A percentile compares a stretch with the other conserved stretches of the same genome.
These are phyloP conservation scores for Chaenocephalus aceratus DNA, from an alignment of 2,113 vertebrate genomes.

Conservation along the genomic window DNA sequence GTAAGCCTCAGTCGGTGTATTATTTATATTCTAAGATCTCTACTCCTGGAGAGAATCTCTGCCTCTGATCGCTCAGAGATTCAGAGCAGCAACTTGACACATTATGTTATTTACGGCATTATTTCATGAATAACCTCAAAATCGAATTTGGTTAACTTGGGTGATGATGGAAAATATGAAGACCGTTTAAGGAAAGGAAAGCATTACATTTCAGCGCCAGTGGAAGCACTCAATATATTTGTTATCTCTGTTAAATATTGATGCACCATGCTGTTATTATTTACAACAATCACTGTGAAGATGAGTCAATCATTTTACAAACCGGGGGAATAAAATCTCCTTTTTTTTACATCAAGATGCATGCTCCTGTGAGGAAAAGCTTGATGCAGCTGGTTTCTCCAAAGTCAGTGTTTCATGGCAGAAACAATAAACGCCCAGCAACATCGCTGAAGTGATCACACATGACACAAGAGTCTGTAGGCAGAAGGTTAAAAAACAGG, in stretches of 20 bases:
- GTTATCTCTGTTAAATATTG: conserved; percentile 6
- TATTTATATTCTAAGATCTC: conserved; percentile 34
- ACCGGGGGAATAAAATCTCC: conserved; percentile 13
- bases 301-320: conserved; percentile 39
- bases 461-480: conserved; percentile 84
- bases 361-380: conserved; percentile 47
- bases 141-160: conserved; percentile 48
- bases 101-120: conserved; percentile 55
- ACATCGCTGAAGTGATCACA: conserved; percentile 83
- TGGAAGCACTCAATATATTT: conserved; percentile 20
- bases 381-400: conserved; percentile 61
- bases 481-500: conserved; percentile 84
- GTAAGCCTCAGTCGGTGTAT: conserved; percentile 86
- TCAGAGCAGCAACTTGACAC: conserved; percentile 26
- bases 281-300: conserved; percentile 23
- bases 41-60: conserved; percentile 43
- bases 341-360: conserved; percentile 43
- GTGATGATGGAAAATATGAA: conserved; percentile 52
- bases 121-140: conserved; percentile 49
- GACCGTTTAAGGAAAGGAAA: conserved; percentile 16
- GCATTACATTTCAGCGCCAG: neutral
- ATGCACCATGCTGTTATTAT: neutral
- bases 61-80: conserved; percentile 49
- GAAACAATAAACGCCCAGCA: conserved; percentile 69
- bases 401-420: conserved; percentile 73